Evolutionary conservation across 2,888 invertebrate species (phyloP), one percentile per base, ranked within the genome.

Genomic region (Philopedon plagiatum): DNA sequence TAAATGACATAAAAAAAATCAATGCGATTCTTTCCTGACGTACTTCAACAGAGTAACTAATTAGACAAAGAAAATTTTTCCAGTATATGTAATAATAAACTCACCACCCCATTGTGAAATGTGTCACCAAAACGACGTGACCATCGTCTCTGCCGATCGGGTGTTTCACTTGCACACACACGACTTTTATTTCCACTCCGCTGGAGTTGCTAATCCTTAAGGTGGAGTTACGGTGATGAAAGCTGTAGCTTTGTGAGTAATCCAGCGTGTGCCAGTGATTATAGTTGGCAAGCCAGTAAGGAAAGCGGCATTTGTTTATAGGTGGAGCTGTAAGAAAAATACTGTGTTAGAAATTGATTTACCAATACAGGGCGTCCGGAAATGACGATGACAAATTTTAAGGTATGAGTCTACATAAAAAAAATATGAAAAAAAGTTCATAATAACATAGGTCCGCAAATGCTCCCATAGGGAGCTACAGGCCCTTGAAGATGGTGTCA

Each of bases 201-300:
- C 89, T 88, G 85, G 84, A 81, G 78, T 90, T 91, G 70, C 90
- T 90, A 79, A 93, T 91, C 78, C 91, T 87, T 19, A 93, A 86
- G 2, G 92, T 92, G n/a, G 92, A 91, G 84, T 93, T 93, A 76
- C 91, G 89, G 84, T 93, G 91, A 86, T 94, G 94, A 87, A 95
- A 95, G 79, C 93, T 93, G 87, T 95, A 96, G 80, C 94, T 93
- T 81, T 92, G 91, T 81, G 92, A 90, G 85, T 94, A 93, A 89
- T 96, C 95, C 82, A 96, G 88, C 54, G 95, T 94, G 86, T 96
- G 95, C 96, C 96, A 96, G 80, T 94, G 94, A 82, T 91, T 90
- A 69, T 91, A 92, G 81, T 91, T 92, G 76, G 94, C 94, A 87
- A 96, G 90, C 96, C 96, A 96, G 18, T 90, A 88, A 1, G 96